Conservation (phyloP, 2,888 invertebrate species). For the Euzetes globulus region DNA sequence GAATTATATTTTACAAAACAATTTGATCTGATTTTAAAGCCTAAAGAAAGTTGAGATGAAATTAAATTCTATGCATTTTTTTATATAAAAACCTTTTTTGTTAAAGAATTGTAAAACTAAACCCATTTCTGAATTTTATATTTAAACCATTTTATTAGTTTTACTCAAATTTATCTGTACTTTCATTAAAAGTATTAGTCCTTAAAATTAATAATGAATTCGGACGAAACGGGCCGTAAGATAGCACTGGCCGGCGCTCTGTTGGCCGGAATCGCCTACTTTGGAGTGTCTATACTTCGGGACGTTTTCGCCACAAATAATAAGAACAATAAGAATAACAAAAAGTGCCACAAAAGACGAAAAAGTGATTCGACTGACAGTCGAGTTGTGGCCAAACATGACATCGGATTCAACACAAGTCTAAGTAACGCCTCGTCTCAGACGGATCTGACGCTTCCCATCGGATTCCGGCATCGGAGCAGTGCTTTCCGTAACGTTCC, state of each 20-base stretch:
- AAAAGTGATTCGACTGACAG: neutral
- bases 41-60: no score
- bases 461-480: neutral
- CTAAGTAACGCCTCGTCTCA: slow-evolving; percentile 9
- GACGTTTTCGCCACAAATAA: neutral
- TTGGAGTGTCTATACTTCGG: neutral
- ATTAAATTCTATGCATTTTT: no score
- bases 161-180: no score
- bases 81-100: no score
- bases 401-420: no score
- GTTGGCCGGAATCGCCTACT: slow-evolving; percentile 52
- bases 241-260: slow-evolving; percentile 52
- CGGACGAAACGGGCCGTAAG: slow-evolving; percentile 37
- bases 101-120: no score
- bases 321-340: neutral
- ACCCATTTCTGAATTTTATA: no score
- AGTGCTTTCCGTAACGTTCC: neutral
- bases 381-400: neutral
- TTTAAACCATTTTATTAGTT: no score
- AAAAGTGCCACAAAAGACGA: neutral
- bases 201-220: no score
- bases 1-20: no score
- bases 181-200: no score
- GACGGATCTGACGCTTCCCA: slow-evolving; percentile 17
- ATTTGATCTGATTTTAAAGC: no score